phyloP scores from a whole-genome alignment of 2,888 invertebrate species.

The Gari tellinella region DNA sequence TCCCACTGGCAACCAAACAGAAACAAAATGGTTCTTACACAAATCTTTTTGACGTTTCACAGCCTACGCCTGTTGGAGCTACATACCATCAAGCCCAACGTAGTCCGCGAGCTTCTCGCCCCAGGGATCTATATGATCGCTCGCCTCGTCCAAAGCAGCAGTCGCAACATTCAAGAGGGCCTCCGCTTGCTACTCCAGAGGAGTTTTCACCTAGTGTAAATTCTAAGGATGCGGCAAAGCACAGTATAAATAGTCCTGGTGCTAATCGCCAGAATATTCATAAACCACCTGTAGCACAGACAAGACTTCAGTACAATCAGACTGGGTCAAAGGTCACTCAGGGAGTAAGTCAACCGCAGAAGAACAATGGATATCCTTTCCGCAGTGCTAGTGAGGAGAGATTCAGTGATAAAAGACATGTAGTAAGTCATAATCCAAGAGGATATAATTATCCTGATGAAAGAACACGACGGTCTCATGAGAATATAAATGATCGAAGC shows the following conservation, averaged over 20 bases:
- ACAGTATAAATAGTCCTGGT: constrained; percentile 68
- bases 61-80: constrained; percentile 65
- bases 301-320: constrained; percentile 30
- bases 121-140: constrained; percentile 43
- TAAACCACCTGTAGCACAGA: constrained; percentile 38
- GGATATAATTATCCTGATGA: constrained; percentile 44
- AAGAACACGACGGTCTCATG: constrained; percentile 55
- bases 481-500: constrained; percentile 46
- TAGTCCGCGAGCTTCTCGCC: constrained; percentile 53
- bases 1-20: constrained; percentile 62
- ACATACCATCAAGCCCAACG: constrained; percentile 49
- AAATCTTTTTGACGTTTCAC: constrained; percentile 79
- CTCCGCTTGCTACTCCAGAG: constrained; percentile 72
- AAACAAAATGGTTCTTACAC: constrained; percentile 77
- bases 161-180: constrained; percentile 16
- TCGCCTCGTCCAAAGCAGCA: constrained; percentile 50
- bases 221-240: constrained; percentile 37
- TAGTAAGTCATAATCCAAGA: constrained; percentile 22
- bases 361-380: constrained; percentile 50
- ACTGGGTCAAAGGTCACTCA: constrained; percentile 20
- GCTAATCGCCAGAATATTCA: constrained; percentile 48
- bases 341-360: constrained; percentile 22
- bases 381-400: constrained; percentile 61
- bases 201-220: constrained; percentile 62
- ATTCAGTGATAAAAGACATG: constrained; percentile 42